Conservation (phyloP, 2,797 vertebrate genomes). For the Alcedo quadribrachys region DNA sequence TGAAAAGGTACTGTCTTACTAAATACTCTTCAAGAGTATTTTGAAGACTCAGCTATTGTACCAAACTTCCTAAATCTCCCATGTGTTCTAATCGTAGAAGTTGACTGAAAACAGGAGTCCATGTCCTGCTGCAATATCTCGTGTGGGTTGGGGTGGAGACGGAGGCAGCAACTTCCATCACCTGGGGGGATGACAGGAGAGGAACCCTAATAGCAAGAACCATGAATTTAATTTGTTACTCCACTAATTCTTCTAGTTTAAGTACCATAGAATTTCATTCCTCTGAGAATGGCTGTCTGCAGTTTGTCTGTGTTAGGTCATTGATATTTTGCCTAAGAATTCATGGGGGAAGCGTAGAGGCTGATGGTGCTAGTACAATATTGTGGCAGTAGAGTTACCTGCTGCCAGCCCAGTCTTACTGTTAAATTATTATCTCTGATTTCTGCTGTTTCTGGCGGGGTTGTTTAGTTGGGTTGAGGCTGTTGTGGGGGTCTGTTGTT, state of each 20-base stretch:
- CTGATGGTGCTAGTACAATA: neutral
- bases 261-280: slow-evolving; percentile 32
- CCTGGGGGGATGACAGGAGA: neutral
- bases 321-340: neutral
- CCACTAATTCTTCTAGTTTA: slow-evolving; percentile 14
- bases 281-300: slow-evolving; percentile 7
- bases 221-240: neutral
- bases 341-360: neutral
- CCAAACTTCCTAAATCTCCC: slow-evolving; percentile 45
- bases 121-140: neutral
- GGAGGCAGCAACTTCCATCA: neutral
- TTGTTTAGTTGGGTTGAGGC: neutral
- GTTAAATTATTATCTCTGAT: neutral
- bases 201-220: neutral
- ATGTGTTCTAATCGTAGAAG: slow-evolving; percentile 37
- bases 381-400: neutral
- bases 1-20: slow-evolving; percentile 57
- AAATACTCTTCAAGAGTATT: slow-evolving; percentile 65
- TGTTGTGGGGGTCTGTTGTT: neutral
- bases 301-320: neutral
- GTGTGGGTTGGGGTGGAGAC: neutral
- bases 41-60: slow-evolving; percentile 73
- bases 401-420: neutral
- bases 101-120: slow-evolving; percentile 41
- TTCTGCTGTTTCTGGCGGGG: neutral